A percentile compares a stretch with the other conserved stretches of the same genome.
These are phyloP conservation scores for Drosophila ustulata DNA, from an alignment of 2,888 invertebrate genomes.

Conservation along the genomic window DNA sequence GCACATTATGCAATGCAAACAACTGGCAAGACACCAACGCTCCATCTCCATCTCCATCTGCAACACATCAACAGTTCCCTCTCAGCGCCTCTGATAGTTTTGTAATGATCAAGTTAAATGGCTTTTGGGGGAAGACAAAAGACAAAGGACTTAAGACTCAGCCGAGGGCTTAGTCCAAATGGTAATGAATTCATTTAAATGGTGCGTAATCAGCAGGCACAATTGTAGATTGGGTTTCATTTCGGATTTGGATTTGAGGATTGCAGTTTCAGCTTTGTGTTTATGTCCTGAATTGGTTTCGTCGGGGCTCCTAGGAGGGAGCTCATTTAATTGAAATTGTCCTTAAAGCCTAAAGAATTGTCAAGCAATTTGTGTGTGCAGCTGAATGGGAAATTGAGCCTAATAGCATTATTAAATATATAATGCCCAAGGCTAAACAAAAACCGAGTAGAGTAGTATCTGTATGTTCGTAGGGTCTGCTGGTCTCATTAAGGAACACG, in stretches of 20 bases:
- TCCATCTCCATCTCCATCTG: background rate
- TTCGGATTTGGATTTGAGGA: constrained; percentile 3
- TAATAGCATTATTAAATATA: constrained; percentile 51
- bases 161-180: constrained; percentile 57
- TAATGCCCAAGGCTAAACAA: constrained; percentile 10
- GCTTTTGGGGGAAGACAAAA: constrained; percentile 51
- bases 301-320: background rate
- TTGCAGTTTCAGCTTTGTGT: constrained; percentile 34
- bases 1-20: constrained; percentile 67
- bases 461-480: background rate
- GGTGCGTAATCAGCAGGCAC: constrained; percentile 72
- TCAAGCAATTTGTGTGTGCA: constrained; percentile 46
- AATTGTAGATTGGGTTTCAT: constrained; percentile 13
- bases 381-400: constrained; percentile 19
- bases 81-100: constrained; percentile 64
- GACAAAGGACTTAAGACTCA: constrained; percentile 45
- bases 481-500: constrained; percentile 59
- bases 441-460: background rate
- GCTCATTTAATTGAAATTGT: constrained; percentile 52
- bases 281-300: constrained; percentile 27
- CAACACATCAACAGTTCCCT: background rate
- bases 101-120: constrained; percentile 78
- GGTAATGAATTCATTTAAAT: constrained; percentile 77
- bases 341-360: constrained; percentile 58
- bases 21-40: constrained; percentile 31